Evolutionary conservation across 1,140 invertebrate genomes (phyloP), one percentile per base, ranked within the genome.

Genomic region (Eueides isabella): DNA sequence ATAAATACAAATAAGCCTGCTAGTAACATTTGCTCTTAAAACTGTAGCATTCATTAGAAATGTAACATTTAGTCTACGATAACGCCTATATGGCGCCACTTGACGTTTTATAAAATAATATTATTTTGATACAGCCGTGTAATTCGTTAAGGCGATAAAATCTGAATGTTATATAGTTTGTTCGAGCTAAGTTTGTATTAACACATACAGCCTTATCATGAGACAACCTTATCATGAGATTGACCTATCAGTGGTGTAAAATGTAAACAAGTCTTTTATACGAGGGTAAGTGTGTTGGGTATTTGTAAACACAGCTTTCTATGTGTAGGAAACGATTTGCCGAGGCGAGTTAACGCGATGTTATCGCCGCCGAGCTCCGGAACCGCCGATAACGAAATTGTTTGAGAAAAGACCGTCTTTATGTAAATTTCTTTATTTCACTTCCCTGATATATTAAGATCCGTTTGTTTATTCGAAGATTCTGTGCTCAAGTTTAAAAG

Each of bases 361-460:
- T 79, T 84, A 84, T 85, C 82, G 78, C 28, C 61, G 67, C 63
- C 71, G 67, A 77, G 74, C 71, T 67, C 72, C 77, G 77, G 74
- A 83, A 85, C 81, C 64, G 62, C 67, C 78, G 82, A 85, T 85
- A 85, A 84, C 68, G 71, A 72, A 79, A 75, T 79, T 75, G 71
- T 76, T 73, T 55, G 62, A 74, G 74, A 71, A 76, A 77, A 78
- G 70, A 64, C 69, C 69, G 44, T 62, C 69, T 77, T 81, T 72
- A 67, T 61, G 48, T 67, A 55, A 38, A 38, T 67, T 61, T 38
- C 48, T 67, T 66, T 66, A 65, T 72, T 71, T 71, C 33, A 28
- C 23, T 41, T 30, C 55, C 19, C 14, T 63, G 61, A 63, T 63
- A 30, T 63, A 63, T 63, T 63, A 31, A 63, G 61, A 63, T 63